Conservation (phyloP, 2,888 invertebrate genomes). For the Perizoma flavofasciatum region DNA sequence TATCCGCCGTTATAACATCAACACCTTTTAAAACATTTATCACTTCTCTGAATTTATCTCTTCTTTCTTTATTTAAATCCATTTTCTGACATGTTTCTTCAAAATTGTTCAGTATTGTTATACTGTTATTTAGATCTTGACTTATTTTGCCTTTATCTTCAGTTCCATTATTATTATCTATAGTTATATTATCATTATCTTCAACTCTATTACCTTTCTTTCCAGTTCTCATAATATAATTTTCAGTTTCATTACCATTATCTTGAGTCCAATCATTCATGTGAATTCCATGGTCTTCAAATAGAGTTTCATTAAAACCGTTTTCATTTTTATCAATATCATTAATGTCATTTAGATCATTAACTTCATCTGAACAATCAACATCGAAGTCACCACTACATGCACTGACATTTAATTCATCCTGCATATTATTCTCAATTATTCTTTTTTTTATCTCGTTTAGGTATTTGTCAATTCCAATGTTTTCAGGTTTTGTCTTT, state of each 20-base stretch:
- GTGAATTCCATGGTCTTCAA: not conserved
- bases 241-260: not conserved
- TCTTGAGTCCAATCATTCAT: not conserved
- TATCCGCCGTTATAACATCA: constrained; percentile 13
- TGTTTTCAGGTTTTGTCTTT: constrained; percentile 54
- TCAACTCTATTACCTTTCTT: not conserved
- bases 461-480: constrained; percentile 49
- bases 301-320: not conserved
- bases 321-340: not conserved
- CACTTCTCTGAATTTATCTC: constrained; percentile 19
- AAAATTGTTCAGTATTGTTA: constrained; percentile 21
- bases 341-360: constrained; percentile 7
- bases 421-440: constrained; percentile 40
- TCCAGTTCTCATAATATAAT: too few species aligned
- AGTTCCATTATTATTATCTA: not conserved
- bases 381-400: constrained; percentile 61
- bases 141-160: constrained; percentile 1
- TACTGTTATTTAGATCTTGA: constrained; percentile 19
- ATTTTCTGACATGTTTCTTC: not conserved
- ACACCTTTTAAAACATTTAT: constrained; percentile 24
- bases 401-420: constrained; percentile 46
- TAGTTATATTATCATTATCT: constrained; percentile 3
- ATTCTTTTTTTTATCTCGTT: constrained; percentile 48
- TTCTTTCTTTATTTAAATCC: constrained; percentile 14
- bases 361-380: constrained; percentile 33